Evolutionary conservation across 2,888 invertebrate species (phyloP), one percentile per base, ranked within the genome.

Genomic region (Tiliacea aurago): DNA sequence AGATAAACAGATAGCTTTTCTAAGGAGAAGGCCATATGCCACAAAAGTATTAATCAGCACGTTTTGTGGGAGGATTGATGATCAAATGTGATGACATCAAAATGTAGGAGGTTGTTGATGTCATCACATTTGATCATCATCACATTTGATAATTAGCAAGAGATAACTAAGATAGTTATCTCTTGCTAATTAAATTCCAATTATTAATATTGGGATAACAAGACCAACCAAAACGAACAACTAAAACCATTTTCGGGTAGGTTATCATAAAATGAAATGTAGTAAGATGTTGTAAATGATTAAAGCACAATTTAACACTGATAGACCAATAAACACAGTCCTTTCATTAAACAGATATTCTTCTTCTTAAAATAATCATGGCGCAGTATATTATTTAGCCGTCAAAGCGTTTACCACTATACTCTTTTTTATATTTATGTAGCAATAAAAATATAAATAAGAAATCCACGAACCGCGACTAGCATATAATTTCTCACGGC

Each of bases 401-500:
- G 53, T 70, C 23, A 81, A 51, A 81, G 11, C 66, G 67, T 71
- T 71, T 67, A 77, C 37, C 49, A 75, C 64, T 64, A 67, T 1
- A 41, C n/a, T 41, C n/a, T 55, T 78, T n/a, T 70, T 75, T 74
- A 70, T 73, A 80, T 76, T 58, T 69, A 80, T 69, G 62, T 75
- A 72, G 65, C 49, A 59, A 70, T 68, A 77, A 64, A 73, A 84
- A 84, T 85, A 83, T 87, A 87, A 87, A 90, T 90, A 91, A 88
- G 89, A 88, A 92, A 88, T 90, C 92, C 86, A 87, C 91, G 94
- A 93, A 94, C 93, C 95, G 94, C 90, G 90, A 94, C 95, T 86
- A 81, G 83, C 85, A 84, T 88, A 88, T 89, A 89, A 91, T 90
- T 95, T 96, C 96, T 94, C 96, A 96, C 96, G 96, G 93, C 92